Conservation (phyloP, 2,888 invertebrate species). For the Helleia helle region DNA sequence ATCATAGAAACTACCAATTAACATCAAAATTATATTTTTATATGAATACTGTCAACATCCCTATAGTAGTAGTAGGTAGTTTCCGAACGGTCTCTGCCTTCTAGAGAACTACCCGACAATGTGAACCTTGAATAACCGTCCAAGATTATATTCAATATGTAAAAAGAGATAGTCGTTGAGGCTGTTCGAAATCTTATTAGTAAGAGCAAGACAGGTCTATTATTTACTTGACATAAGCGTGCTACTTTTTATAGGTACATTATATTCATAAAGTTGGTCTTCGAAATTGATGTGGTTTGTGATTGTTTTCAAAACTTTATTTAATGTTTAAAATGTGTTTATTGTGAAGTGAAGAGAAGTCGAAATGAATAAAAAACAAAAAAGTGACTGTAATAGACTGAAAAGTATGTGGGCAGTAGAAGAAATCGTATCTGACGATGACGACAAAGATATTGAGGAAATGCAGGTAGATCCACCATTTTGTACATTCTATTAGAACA, state of each 20-base stretch:
- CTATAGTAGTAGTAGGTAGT: too few relatives aligned
- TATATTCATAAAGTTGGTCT: neutral
- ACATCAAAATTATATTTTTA: too few relatives aligned
- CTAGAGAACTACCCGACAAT: conserved; percentile 2
- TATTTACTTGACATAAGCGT: neutral
- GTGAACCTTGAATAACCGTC: neutral
- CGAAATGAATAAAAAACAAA: neutral
- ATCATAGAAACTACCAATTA: too few relatives aligned
- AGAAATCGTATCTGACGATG: conserved; percentile 24
- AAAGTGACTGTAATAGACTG: neutral
- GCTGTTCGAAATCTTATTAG: neutral
- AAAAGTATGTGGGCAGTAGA: conserved; percentile 24
- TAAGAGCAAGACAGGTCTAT: neutral
- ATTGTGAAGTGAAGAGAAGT: neutral
- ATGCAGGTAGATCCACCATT: conserved; percentile 28
- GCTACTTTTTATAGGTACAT: neutral
- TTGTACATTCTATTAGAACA: conserved; percentile 11
- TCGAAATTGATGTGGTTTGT: neutral
- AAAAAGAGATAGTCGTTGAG: neutral
- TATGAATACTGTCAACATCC: too few relatives aligned
- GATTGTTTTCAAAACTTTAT: neutral
- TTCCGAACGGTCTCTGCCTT: neutral
- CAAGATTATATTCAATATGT: neutral
- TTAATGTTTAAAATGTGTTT: neutral
- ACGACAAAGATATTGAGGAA: conserved; percentile 21